phyloP scores from a whole-genome alignment of 1,140 invertebrate species.

The Lysiphlebus fabarum region DNA sequence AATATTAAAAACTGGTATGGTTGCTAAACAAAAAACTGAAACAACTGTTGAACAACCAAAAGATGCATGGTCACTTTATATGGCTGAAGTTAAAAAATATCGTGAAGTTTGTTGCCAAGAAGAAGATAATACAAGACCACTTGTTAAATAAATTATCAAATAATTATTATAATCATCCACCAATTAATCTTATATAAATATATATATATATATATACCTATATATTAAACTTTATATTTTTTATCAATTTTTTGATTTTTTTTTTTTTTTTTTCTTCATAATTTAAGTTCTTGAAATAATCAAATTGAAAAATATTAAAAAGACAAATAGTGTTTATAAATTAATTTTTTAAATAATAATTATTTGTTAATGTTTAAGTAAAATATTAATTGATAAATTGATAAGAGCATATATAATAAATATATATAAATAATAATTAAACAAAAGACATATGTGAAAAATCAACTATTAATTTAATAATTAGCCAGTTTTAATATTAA shows the following conservation, averaged over 20 bases:
- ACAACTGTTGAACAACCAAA: constrained; percentile 66
- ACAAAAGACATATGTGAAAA: too few relatives aligned
- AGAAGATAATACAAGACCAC: constrained; percentile 83
- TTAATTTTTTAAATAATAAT: too few relatives aligned
- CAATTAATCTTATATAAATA: constrained; percentile 19
- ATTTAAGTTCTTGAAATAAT: too few relatives aligned
- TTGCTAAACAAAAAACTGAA: constrained; percentile 76
- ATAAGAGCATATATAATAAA: too few relatives aligned
- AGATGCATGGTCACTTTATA: constrained; percentile 88
- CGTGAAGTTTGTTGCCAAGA: constrained; percentile 88
- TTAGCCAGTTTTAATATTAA: too few relatives aligned
- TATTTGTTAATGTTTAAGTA: too few relatives aligned
- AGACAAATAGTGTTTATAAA: background rate
- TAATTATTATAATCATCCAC: constrained; percentile 50
- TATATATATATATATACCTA: too few relatives aligned
- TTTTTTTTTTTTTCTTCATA: constrained; percentile 17
- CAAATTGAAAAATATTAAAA: background rate
- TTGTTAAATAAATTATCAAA: too few relatives aligned
- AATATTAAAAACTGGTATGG: constrained; percentile 83
- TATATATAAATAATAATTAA: too few relatives aligned
- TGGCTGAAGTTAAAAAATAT: constrained; percentile 90
- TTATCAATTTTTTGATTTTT: background rate
- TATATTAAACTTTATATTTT: constrained; percentile 11
- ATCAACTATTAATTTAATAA: too few relatives aligned
- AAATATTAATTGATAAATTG: too few relatives aligned